Conservation (phyloP, 1,140 invertebrate genomes). For the Macrotrachela quadricornifera region DNA sequence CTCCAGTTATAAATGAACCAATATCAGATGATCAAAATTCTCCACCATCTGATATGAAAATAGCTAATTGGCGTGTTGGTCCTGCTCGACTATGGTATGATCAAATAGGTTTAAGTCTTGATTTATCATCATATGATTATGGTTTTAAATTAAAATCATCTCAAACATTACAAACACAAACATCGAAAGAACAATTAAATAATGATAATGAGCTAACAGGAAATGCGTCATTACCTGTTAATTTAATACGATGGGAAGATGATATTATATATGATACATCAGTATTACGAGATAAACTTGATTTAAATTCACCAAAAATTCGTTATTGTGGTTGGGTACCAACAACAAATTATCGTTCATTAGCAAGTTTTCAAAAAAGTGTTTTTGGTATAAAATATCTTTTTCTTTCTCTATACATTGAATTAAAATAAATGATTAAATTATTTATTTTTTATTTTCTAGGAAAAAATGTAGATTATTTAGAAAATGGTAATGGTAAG, state of each 20-base stretch:
- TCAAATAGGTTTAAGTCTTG: constrained; percentile 72
- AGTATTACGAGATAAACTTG: constrained; percentile 46
- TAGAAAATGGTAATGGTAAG: not conserved
- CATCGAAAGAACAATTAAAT: not conserved
- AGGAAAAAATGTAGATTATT: not conserved
- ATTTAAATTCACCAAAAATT: constrained; percentile 13
- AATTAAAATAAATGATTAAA: not conserved
- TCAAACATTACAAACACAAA: not conserved
- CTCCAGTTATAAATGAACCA: no score
- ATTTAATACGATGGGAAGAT: not conserved
- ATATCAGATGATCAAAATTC: no score
- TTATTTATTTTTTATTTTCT: not conserved
- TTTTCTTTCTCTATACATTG: no score
- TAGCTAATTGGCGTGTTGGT: constrained; percentile 75
- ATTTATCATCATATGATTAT: constrained; percentile 79
- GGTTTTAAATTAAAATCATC: constrained; percentile 50
- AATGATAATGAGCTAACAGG: not conserved
- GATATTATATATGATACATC: not conserved
- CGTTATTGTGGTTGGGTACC: constrained; percentile 71
- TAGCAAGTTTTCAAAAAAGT: constrained; percentile 58
- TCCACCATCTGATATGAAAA: no score
- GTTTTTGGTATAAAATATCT: constrained; percentile 32
- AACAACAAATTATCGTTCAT: constrained; percentile 67
- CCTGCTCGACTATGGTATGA: constrained; percentile 73
- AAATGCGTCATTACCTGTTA: not conserved